These are phyloP conservation scores for Phataginus tetradactyla DNA, from an alignment of 2,797 vertebrate genomes.

Conservation along the genomic window DNA sequence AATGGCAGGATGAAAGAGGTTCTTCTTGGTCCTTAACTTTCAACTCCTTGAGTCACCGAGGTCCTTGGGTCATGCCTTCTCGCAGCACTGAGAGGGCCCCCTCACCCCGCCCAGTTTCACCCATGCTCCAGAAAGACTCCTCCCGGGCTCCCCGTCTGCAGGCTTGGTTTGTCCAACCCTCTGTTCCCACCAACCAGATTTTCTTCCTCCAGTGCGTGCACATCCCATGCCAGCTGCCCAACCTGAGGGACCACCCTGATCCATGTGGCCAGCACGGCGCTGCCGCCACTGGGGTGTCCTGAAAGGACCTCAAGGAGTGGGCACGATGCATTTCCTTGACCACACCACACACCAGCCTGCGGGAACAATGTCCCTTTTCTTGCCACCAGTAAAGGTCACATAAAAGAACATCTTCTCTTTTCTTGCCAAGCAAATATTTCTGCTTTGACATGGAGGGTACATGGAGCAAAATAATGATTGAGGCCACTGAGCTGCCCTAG, in stretches of 20 bases:
- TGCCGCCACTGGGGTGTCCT: conserved; percentile 46
- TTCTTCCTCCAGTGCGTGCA: neutral
- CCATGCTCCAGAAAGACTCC: neutral
- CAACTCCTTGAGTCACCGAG: too few relatives aligned
- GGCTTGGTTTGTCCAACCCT: neutral
- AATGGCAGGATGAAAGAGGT: neutral
- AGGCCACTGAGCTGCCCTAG: neutral
- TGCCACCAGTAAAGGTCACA: conserved; percentile 46
- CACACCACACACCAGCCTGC: conserved; percentile 42
- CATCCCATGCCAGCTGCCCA: neutral
- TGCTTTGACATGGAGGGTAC: conserved; percentile 35
- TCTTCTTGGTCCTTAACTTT: neutral
- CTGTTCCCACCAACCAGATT: neutral
- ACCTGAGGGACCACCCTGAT: neutral
- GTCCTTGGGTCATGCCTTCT: neutral
- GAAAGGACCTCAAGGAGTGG: conserved; percentile 28
- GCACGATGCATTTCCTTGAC: conserved; percentile 27
- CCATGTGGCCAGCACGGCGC: neutral
- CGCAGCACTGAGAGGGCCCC: neutral
- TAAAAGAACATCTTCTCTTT: conserved; percentile 63
- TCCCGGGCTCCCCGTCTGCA: too few relatives aligned
- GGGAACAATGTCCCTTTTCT: conserved; percentile 58
- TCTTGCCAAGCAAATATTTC: conserved; percentile 61
- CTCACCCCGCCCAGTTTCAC: neutral
- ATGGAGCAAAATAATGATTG: conserved; percentile 36